These are phyloP conservation scores for Acanthurus leucopareius DNA, from an alignment of 2,797 vertebrate species.

Conservation along the genomic window DNA sequence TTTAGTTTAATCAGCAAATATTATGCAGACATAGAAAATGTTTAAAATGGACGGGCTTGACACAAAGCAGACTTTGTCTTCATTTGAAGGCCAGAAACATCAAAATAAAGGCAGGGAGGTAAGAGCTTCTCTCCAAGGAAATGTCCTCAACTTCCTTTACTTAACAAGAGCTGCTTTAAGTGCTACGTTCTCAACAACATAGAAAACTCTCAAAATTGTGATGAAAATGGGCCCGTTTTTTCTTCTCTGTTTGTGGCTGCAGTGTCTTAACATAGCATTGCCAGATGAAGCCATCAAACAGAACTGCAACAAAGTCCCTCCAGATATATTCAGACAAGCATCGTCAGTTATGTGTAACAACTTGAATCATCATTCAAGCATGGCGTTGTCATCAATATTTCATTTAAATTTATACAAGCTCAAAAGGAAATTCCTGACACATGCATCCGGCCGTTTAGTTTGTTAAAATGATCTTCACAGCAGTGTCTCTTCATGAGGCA, in stretches of 20 bases:
- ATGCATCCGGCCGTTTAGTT: slow-evolving; percentile 39
- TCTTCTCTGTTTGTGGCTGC: neutral
- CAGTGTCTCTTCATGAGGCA: slow-evolving; percentile 28
- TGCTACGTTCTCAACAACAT: neutral
- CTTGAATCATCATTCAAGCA: slow-evolving; percentile 32
- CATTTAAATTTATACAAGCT: slow-evolving; percentile 35
- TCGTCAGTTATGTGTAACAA: neutral
- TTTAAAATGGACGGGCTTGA: slow-evolving; percentile 11
- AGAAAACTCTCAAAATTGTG: neutral
- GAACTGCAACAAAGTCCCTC: neutral
- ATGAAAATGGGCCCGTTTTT: neutral
- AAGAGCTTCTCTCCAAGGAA: neutral
- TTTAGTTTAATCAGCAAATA: slow-evolving; percentile 19
- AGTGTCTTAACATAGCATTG: neutral
- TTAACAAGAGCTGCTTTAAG: slow-evolving; percentile 2
- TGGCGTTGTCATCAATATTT: slow-evolving; percentile 23
- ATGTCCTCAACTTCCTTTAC: slow-evolving; percentile 38
- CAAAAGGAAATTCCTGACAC: slow-evolving; percentile 25
- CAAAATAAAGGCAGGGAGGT: slow-evolving; percentile 8
- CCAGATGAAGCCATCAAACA: slow-evolving; percentile 1
- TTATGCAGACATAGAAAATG: slow-evolving; percentile 11
- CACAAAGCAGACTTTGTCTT: slow-evolving; percentile 27
- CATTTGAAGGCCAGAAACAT: slow-evolving; percentile 7
- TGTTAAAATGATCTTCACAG: slow-evolving; percentile 44
- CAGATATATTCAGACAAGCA: slow-evolving; percentile 10